Percentiles rank a stretch among this genome's conserved stretches.
These are phyloP conservation scores for Psephotus haematonotus DNA, from an alignment of 2,113 vertebrate species.

Conservation along the genomic window DNA sequence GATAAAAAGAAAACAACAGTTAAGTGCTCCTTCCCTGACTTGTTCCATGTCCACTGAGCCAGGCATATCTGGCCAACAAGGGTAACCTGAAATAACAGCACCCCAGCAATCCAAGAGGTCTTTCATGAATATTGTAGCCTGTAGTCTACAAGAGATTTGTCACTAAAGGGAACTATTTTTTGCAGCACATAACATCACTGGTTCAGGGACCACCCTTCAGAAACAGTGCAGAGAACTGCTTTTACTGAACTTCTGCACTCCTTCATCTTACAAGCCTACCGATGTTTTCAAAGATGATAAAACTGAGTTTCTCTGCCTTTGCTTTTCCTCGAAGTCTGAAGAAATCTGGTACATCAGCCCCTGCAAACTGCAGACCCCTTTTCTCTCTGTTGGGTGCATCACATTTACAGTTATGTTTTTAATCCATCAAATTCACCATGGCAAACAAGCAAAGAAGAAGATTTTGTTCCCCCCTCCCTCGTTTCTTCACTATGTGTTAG, in stretches of 20 bases:
- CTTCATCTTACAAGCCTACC: not conserved
- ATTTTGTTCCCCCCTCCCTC: not conserved
- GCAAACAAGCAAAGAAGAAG: not conserved
- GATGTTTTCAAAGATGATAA: not conserved
- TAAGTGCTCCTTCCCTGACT: not conserved
- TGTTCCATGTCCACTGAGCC: not conserved
- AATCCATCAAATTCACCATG: not conserved
- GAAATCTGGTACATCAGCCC: not conserved
- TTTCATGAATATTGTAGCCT: not conserved
- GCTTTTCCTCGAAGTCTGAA: not conserved
- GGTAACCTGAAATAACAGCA: not conserved
- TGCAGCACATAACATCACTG: not conserved
- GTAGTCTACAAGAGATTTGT: not conserved
- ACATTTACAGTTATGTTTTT: not conserved
- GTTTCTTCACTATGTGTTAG: not conserved
- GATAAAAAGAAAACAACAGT: not conserved
- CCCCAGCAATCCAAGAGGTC: not conserved
- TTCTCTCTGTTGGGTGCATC: not conserved
- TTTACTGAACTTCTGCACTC: not conserved
- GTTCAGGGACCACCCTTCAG: not conserved
- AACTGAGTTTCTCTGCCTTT: not conserved
- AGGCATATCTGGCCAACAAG: not conserved
- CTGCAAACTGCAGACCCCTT: not conserved
- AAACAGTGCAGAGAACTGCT: not conserved
- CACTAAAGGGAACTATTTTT: not conserved